A percentile compares a stretch with the other conserved stretches of the same genome.
These are phyloP conservation scores for Leucoma salicis DNA, from an alignment of 2,888 invertebrate species.

Conservation along the genomic window DNA sequence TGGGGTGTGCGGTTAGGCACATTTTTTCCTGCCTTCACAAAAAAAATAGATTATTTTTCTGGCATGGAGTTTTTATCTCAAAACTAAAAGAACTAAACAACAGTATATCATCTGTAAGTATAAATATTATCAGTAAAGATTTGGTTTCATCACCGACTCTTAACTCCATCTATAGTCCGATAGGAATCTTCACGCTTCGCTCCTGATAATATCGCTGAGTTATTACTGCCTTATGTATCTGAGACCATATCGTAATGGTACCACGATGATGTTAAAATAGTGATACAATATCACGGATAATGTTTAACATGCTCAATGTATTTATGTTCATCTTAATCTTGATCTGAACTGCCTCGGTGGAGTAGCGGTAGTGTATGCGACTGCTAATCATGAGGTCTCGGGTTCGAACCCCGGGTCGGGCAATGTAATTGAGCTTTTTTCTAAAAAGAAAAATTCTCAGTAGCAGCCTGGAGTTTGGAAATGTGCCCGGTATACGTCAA, in stretches of 20 bases:
- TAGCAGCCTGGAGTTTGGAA: too few relatives aligned
- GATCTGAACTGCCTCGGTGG: too few relatives aligned
- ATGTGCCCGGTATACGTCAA: too few relatives aligned
- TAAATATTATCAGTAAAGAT: slow-evolving; percentile 6
- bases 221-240: slow-evolving; percentile 15
- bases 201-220: slow-evolving; percentile 25
- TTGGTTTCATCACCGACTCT: slow-evolving; percentile 2
- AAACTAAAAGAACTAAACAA: not conserved
- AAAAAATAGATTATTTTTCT: too few relatives aligned
- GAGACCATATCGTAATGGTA: slow-evolving; percentile 19
- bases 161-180: slow-evolving; percentile 17
- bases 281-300: not conserved
- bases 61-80: too few relatives aligned
- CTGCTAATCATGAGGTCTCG: too few relatives aligned
- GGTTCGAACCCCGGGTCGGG: too few relatives aligned
- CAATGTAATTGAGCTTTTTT: too few relatives aligned
- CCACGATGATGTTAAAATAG: slow-evolving; percentile 17
- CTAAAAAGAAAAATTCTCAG: too few relatives aligned
- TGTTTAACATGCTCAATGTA: not conserved
- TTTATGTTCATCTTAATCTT: not conserved
- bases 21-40: too few relatives aligned
- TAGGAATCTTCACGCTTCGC: slow-evolving; percentile 25
- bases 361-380: too few relatives aligned
- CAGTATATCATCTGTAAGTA: not conserved
- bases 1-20: too few relatives aligned